A percentile compares a stretch with the other conserved stretches of the same genome.
Conservation (phyloP, 2,888 invertebrate genomes). For the Operophtera brumata region DNA sequence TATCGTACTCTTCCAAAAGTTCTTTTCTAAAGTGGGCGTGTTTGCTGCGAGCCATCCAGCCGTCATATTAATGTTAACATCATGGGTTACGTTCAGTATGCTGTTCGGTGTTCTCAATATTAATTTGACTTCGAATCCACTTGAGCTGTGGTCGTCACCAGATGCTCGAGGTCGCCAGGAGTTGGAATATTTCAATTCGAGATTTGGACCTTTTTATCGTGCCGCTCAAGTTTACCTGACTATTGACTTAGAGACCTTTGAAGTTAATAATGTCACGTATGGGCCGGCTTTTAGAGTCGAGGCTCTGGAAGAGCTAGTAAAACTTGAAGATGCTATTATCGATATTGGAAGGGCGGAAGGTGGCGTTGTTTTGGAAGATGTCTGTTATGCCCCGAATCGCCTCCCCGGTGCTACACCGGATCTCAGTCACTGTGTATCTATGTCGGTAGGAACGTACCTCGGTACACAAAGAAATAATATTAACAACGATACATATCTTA, state of each 20-base stretch:
- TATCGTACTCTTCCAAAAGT: slow-evolving; percentile 50
- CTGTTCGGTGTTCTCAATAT: slow-evolving; percentile 85
- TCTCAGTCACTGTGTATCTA: slow-evolving; percentile 86
- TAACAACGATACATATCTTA: slow-evolving; percentile 66
- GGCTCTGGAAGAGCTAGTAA: slow-evolving; percentile 87
- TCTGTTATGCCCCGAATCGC: slow-evolving; percentile 92
- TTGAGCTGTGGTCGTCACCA: slow-evolving; percentile 96
- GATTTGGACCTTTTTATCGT: slow-evolving; percentile 94
- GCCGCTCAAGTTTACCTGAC: slow-evolving; percentile 93
- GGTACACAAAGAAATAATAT: slow-evolving; percentile 80
- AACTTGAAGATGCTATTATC: slow-evolving; percentile 84
- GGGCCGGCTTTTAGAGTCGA: slow-evolving; percentile 90
- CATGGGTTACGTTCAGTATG: slow-evolving; percentile 81
- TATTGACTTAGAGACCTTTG: slow-evolving; percentile 68
- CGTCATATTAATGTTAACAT: slow-evolving; percentile 82
- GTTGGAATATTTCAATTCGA: slow-evolving; percentile 91
- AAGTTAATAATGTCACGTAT: slow-evolving; percentile 74
- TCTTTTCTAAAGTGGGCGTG: slow-evolving; percentile 61
- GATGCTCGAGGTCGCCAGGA: slow-evolving; percentile 89
- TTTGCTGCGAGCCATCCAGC: slow-evolving; percentile 85
- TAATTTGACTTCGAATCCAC: slow-evolving; percentile 91
- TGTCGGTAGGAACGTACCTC: slow-evolving; percentile 78
- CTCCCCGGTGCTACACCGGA: slow-evolving; percentile 80
- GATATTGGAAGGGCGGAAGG: slow-evolving; percentile 79
- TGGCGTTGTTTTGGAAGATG: slow-evolving; percentile 71